phyloP scores from a whole-genome alignment of 2,113 vertebrate species.

The Dicaeum eximium region DNA sequence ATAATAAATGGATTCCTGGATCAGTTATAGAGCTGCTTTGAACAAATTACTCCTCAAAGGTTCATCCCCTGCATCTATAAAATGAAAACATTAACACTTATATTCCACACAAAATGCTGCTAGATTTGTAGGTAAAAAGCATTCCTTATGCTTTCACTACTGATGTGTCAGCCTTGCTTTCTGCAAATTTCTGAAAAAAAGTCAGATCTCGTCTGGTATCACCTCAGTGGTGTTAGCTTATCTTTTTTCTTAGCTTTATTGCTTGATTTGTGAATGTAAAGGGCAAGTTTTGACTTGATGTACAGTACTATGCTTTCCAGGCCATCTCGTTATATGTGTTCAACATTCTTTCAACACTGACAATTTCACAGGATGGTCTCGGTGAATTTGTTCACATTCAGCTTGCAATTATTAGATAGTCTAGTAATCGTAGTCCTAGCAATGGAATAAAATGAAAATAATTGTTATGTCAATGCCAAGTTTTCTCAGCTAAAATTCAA shows the following conservation, averaged over 20 bases:
- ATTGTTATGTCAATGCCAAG: background rate
- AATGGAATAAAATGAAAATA: background rate
- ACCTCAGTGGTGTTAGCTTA: background rate
- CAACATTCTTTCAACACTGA: background rate
- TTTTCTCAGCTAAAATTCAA: background rate
- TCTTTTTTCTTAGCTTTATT: background rate
- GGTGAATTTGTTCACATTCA: background rate
- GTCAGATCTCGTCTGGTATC: background rate
- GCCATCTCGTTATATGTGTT: background rate
- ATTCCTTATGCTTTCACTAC: background rate
- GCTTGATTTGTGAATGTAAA: background rate
- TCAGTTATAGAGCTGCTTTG: background rate
- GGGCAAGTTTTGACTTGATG: background rate
- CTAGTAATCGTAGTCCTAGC: background rate
- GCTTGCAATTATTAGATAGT: background rate
- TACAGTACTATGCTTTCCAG: background rate
- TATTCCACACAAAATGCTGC: background rate
- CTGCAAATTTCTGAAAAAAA: background rate
- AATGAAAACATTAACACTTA: background rate
- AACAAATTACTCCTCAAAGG: background rate
- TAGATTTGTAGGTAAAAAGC: background rate
- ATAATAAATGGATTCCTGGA: background rate
- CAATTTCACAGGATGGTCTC: background rate
- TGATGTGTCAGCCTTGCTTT: background rate
- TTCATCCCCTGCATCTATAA: background rate